phyloP scores from a whole-genome alignment of 2,113 vertebrate species.

The Rallus limicola region DNA sequence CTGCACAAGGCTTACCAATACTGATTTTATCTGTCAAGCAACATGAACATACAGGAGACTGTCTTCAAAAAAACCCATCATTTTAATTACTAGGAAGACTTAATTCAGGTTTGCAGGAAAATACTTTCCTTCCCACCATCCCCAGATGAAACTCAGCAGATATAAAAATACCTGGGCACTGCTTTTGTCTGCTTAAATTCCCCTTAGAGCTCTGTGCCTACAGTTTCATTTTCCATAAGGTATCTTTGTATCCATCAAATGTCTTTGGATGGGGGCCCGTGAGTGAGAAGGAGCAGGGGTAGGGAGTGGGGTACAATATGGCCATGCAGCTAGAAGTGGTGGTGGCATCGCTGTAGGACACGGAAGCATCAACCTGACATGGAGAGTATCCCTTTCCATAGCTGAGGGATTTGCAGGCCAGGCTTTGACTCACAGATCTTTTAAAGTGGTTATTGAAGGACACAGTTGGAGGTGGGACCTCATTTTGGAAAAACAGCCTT shows the following conservation, averaged over 20 bases:
- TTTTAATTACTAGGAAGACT: background rate
- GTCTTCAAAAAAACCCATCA: background rate
- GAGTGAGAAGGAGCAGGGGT: background rate
- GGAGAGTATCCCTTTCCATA: background rate
- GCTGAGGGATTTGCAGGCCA: rapidly evolving
- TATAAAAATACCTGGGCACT: background rate
- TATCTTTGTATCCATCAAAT: background rate
- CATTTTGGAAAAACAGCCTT: background rate
- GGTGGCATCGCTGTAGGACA: background rate
- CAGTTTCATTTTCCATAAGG: background rate
- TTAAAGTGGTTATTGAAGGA: background rate
- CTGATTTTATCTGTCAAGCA: background rate
- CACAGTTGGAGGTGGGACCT: background rate
- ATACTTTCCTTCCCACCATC: background rate
- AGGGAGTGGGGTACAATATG: background rate
- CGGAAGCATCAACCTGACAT: background rate
- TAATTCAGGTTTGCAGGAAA: background rate
- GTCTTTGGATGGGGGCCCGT: background rate
- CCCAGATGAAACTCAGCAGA: background rate
- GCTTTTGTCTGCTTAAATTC: background rate
- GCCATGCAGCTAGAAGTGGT: background rate
- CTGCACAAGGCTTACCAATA: background rate
- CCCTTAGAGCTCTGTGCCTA: background rate
- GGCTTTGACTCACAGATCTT: background rate
- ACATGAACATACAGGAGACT: background rate